These are phyloP conservation scores for Trinorchestia longiramus DNA, from an alignment of 1,140 invertebrate genomes.

Conservation along the genomic window DNA sequence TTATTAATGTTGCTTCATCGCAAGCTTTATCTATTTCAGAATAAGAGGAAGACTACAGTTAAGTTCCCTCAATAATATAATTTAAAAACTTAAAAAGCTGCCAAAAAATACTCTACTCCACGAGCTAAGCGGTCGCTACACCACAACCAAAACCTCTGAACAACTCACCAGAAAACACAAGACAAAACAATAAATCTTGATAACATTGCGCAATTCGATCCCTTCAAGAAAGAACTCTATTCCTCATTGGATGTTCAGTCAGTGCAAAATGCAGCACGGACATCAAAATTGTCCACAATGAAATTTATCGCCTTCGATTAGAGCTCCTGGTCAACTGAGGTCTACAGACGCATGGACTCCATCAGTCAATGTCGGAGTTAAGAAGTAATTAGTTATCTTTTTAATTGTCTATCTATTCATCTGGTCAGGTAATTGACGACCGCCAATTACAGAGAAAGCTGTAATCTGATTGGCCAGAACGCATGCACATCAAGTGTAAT, in stretches of 20 bases:
- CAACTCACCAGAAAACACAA: no score
- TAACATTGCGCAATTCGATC: neutral
- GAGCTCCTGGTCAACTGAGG: neutral
- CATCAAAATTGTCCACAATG: neutral
- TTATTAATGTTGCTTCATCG: no score
- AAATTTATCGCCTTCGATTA: conserved; percentile 35
- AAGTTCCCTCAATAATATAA: no score
- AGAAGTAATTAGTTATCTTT: conserved; percentile 54
- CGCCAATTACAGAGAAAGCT: neutral
- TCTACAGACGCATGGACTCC: neutral
- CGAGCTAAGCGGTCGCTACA: no score
- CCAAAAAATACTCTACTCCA: no score
- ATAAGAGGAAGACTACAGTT: no score
- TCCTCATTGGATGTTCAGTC: neutral
- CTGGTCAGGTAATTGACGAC: conserved; percentile 24
- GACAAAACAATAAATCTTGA: neutral
- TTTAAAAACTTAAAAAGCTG: no score
- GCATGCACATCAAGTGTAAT: conserved; percentile 5
- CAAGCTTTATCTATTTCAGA: no score
- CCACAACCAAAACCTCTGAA: no score
- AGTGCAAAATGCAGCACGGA: neutral
- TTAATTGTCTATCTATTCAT: conserved; percentile 53
- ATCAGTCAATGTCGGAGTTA: conserved; percentile 3
- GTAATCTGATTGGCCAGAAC: neutral
- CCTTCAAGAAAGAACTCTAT: neutral